A percentile compares a stretch with the other conserved stretches of the same genome.
phyloP scores from a whole-genome alignment of 2,113 vertebrate species.

The Nothocercus julius region DNA sequence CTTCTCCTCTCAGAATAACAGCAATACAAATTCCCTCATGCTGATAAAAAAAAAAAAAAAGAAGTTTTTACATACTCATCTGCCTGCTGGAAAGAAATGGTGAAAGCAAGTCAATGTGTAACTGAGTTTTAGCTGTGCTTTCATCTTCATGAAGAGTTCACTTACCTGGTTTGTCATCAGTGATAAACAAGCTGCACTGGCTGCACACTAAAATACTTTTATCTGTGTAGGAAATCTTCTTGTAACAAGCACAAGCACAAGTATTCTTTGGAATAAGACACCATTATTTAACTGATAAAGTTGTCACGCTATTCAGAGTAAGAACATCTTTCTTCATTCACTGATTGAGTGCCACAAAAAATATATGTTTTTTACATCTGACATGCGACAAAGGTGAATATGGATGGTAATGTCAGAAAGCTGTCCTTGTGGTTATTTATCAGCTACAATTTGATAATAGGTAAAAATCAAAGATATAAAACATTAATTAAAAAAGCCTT shows the following conservation, averaged over 20 bases:
- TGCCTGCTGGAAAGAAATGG: background rate
- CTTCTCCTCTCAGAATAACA: background rate
- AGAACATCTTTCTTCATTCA: background rate
- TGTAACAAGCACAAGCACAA: background rate
- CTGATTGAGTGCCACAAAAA: background rate
- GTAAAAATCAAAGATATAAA: background rate
- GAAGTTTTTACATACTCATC: background rate
- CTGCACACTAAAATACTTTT: background rate
- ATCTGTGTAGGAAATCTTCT: background rate
- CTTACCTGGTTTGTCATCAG: background rate
- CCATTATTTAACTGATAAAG: background rate
- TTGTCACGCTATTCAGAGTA: background rate
- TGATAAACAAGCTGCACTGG: background rate
- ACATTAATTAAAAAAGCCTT: background rate
- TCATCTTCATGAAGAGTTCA: background rate
- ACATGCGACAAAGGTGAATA: background rate
- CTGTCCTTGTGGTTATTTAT: background rate
- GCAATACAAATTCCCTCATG: background rate
- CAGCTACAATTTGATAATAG: background rate
- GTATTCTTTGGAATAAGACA: background rate
- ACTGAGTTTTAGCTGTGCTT: background rate
- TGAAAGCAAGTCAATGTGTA: background rate
- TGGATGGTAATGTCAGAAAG: background rate
- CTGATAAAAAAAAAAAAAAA: fast-evolving
- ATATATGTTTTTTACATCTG: background rate